Evolutionary conservation across 2,797 vertebrate species (phyloP), one percentile per base, ranked within the genome.

Genomic region (Glyptemys insculpta): DNA sequence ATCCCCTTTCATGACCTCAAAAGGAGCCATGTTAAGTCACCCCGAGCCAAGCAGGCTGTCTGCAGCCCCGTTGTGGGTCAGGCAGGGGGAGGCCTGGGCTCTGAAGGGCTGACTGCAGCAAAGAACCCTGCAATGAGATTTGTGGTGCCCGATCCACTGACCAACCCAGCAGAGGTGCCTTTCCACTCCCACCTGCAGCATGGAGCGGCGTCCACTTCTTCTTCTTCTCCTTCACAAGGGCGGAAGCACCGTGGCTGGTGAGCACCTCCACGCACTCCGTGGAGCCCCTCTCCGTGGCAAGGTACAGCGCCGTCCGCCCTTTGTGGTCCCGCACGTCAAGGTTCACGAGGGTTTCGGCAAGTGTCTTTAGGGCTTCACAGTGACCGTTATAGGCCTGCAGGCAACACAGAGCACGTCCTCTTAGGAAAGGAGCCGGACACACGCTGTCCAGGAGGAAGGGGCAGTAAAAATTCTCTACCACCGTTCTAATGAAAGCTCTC

Each of bases 121-220:
- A 25, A 41, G 68, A 25, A 9, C 19, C n/a, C 68, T 2, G 37
- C 10, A 25, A 52, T 5, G 68, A 41, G 37, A 76, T n/a, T 8
- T 2, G 81, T 21, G 8, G 49, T 7, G 18, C 34, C n/a, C 34
- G 16, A 68, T 18, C 62, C 34, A 9, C 34, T 21, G 62, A 9
- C 8, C 34, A 8, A 37, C 8, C 65, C 65, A 68, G 65, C 18
- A 10, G 25, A 41, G 12, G 10, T 6, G 65, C 41, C 54, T 78
- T 4, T 83, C 80, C 65, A 68, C 6, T 37, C 16, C 87, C 90
- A 99, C 99, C 99, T 98, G 99, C 99, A 93, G 99, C 99, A 12
- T 99, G 99, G 93, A 99, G 98, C 5, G 99, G 99, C 12, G 99
- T 99, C 99, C 99, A 99, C 98, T 99, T 99, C 97, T 98, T 98